Conservation (phyloP, 1,140 invertebrate genomes). For the Oreohelix idahoensis region DNA sequence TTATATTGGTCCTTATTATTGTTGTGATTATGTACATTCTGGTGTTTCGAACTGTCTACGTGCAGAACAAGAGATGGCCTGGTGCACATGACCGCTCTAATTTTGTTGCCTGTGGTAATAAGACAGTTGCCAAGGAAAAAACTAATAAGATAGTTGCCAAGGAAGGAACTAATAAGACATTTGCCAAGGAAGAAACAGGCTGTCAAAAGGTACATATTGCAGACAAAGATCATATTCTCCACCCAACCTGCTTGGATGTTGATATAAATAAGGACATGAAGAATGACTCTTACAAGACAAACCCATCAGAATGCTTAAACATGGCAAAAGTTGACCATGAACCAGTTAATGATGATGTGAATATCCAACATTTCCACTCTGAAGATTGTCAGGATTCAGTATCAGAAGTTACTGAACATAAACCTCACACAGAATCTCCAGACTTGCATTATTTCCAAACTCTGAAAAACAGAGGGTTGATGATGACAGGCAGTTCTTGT, state of each 20-base stretch:
- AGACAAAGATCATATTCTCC: too few species aligned
- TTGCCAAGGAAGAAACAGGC: background rate
- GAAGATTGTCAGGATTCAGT: background rate
- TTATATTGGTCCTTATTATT: constrained; percentile 9
- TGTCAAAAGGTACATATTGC: background rate
- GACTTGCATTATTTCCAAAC: background rate
- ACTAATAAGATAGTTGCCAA: too few species aligned
- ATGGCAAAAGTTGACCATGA: too few species aligned
- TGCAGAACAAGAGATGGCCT: background rate
- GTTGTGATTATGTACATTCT: constrained; percentile 23
- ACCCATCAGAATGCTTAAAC: too few species aligned
- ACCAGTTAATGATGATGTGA: too few species aligned
- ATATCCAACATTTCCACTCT: background rate
- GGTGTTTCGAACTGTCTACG: constrained; percentile 24
- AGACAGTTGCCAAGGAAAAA: too few species aligned
- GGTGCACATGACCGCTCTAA: background rate
- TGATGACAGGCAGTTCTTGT: background rate
- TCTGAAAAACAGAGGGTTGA: background rate
- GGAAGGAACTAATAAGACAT: too few species aligned
- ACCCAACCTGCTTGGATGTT: too few species aligned
- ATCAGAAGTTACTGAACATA: background rate
- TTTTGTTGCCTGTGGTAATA: background rate
- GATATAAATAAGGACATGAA: too few species aligned
- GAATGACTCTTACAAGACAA: too few species aligned
- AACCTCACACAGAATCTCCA: background rate